phyloP scores from a whole-genome alignment of 1,140 invertebrate species.

The Dreissena rostriformis region DNA sequence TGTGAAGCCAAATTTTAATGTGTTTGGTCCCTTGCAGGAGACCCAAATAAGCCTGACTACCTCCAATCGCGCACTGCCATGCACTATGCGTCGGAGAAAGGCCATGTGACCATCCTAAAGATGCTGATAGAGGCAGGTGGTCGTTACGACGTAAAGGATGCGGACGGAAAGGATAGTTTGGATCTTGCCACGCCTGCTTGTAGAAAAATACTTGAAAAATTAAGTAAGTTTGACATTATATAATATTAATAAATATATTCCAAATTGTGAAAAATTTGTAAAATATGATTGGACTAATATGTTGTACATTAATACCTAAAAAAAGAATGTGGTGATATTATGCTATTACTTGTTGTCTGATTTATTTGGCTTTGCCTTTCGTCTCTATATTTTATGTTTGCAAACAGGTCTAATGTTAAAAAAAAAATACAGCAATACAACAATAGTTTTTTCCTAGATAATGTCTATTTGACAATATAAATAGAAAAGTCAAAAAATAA shows the following conservation, averaged over 20 bases:
- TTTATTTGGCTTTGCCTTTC: too few relatives aligned
- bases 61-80: slow-evolving; percentile 89
- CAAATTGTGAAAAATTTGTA: neutral
- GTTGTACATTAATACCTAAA: too few relatives aligned
- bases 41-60: slow-evolving; percentile 71
- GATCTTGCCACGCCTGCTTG: slow-evolving; percentile 67
- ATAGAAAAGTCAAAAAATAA: too few relatives aligned
- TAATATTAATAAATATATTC: neutral
- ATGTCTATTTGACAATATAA: too few relatives aligned
- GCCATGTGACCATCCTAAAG: slow-evolving; percentile 69
- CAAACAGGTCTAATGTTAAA: too few relatives aligned
- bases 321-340: too few relatives aligned
- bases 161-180: slow-evolving; percentile 60
- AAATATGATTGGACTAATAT: too few relatives aligned
- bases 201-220: slow-evolving; percentile 60
- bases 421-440: too few relatives aligned
- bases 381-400: too few relatives aligned
- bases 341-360: too few relatives aligned
- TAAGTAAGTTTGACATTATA: slow-evolving; percentile 62
- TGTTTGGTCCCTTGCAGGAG: slow-evolving; percentile 53
- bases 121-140: slow-evolving; percentile 68
- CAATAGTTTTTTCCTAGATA: too few relatives aligned
- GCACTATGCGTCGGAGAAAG: slow-evolving; percentile 87
- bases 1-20: too few relatives aligned
- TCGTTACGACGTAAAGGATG: slow-evolving; percentile 64